Evolutionary conservation across 1,140 invertebrate species (phyloP).

Genomic region (Caenorhabditis inopinata): DNA sequence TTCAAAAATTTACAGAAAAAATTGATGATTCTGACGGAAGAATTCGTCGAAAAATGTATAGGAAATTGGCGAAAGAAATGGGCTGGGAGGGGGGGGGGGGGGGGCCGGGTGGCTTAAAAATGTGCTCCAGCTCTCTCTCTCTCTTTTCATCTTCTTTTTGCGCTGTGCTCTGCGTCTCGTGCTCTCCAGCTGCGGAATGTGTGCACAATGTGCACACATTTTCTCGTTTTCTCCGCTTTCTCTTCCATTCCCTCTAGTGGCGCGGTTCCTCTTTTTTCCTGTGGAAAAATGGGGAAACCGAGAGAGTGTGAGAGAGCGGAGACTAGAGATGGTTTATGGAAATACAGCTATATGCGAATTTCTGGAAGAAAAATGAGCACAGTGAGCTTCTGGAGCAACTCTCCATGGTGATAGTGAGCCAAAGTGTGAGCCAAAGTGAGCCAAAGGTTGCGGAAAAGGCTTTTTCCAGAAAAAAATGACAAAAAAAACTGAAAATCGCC

Average conservation of each 20-base stretch:
- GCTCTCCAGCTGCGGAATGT: neutral
- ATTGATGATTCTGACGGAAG: neutral
- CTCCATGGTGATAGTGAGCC: too few relatives aligned
- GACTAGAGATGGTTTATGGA: too few relatives aligned
- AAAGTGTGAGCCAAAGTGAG: too few relatives aligned
- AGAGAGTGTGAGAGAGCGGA: too few relatives aligned
- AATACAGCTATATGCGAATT: too few relatives aligned
- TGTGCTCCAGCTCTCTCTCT: neutral
- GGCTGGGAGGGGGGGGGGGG: neutral
- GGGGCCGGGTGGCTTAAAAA: neutral
- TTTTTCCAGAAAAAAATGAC: too few relatives aligned
- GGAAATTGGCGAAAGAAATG: constrained; percentile 5
- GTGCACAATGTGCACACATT: neutral
- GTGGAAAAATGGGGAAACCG: neutral
- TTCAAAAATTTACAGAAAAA: neutral
- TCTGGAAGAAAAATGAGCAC: too few relatives aligned
- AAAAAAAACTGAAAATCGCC: too few relatives aligned
- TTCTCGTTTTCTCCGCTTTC: neutral
- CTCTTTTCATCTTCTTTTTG: neutral
- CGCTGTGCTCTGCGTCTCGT: neutral
- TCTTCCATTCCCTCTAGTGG: neutral
- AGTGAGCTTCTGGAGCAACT: too few relatives aligned
- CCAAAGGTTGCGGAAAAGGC: too few relatives aligned
- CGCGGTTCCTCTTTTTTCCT: neutral
- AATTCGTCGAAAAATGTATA: neutral